Base-by-base conservation (phyloP, 1,140 invertebrate species). In the Drosophila trapezifrons region DNA sequence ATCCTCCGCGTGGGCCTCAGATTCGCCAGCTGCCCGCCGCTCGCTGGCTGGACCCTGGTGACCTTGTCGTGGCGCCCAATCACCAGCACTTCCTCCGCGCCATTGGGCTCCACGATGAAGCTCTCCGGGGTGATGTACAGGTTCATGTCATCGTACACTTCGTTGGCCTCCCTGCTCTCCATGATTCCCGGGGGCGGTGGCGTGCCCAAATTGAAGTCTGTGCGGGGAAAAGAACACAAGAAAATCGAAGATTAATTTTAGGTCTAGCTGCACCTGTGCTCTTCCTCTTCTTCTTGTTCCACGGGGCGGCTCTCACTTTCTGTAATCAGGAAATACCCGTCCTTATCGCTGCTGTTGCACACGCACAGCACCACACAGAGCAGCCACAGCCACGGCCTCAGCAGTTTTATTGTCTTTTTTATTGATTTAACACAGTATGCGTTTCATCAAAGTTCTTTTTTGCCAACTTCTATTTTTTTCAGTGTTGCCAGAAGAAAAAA, bases 61-160 rank as follows among this genome's bases (percentile, higher is more conserved):
- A 95, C 94, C 87, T 95, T 94, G 62, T 94, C 95, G 63, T 95
- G 92, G 87, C 96, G 92, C 85, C 97, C 96, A 64, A 97, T 95
- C 35, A 96, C 93, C 37, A 97, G 92, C 35, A 96, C 84, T 78
- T 96, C 94, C 37, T 92, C 92, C 69, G 92, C 92, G 4, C 93
- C 93, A 78, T 93, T 93, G 2, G 96, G 95, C 92, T 96, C 95
- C 35, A 96, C 92, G 72, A 95, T 95, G 92, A 96, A 96, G 82
- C 95, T 95, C 66, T 96, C 95, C 25, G 94, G 93, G n/a, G 95
- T 95, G 42, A 94, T 94, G 78, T 96, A 95, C 76, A 95, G 80
- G 84, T 95, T 94, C 92, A 95, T 93, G 85, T 94, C 94, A 90
- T 94, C 93, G 86, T 94, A 94, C 46, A 95, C 91, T 83, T 93